Evolutionary conservation across 2,888 invertebrate genomes (phyloP), one percentile per base, ranked within the genome.

Genomic region (Siphonodentalium dalli): DNA sequence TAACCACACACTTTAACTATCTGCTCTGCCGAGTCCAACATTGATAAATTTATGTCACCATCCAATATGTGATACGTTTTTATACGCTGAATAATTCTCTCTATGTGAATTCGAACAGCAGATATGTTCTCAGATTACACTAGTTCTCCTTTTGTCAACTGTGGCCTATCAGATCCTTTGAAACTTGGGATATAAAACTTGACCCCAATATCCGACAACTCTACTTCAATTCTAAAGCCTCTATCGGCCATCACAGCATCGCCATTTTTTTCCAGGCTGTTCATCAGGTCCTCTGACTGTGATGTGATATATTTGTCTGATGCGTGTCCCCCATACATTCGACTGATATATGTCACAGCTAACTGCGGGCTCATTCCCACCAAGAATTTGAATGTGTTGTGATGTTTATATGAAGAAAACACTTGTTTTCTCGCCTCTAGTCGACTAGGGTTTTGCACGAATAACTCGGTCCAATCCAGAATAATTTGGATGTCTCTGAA

Each of bases 181-280:
- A 50, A 58, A n/a, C 35, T 7, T 7, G 58, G 58, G 31, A 58
- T 54, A 28, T 37, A 37, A 9, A 54, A 27, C 21, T 54, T 44
- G 15, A 58, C 54, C 20, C 47, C 54, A 27, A 54, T 39, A 18
- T 42, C 54, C 34, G 9, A 26, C 2, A 58, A 20, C 5, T 37
- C 41, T 5, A 44, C 38, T 11, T 18, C 24, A 15, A 58, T 48
- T 11, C 40, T 7, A 41, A 54, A 58, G 1, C 54, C 54, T 15
- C 50, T 38, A 43, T 58, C 58, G 18, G 54, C 46, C 54, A 54
- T 58, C 11, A 58, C 50, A 15, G 44, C 35, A 5, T 45, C 52
- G 24, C 50, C 44, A 37, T 47, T 37, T 15, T 11, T 24, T 9
- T 44, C 44, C 2, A 41, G 37, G 18, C 33, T 40, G 5, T 46